Conservation (phyloP, 2,888 invertebrate genomes). For the Molanna angustata region DNA sequence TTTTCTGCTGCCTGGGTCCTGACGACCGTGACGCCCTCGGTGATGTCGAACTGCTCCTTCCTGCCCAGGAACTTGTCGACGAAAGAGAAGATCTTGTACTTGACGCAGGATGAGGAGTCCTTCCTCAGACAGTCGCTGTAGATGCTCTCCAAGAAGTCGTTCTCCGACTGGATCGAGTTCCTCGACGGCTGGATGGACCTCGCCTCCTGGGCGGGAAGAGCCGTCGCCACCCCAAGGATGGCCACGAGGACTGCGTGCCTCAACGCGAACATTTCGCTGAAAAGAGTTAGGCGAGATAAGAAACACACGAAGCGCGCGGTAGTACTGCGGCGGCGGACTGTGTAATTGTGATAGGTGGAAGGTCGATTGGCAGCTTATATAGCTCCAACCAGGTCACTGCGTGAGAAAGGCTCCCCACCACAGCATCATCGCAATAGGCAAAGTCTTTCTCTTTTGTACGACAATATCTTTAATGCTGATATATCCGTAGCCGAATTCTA, state of each 20-base stretch:
- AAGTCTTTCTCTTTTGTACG: constrained; percentile 27
- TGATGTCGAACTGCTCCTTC: constrained; percentile 75
- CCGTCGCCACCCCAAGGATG: constrained; percentile 52
- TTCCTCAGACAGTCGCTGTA: constrained; percentile 77
- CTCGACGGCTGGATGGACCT: constrained; percentile 49
- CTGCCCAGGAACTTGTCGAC: constrained; percentile 81
- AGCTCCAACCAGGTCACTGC: constrained; percentile 27
- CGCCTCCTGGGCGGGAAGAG: constrained; percentile 70
- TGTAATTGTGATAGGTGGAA: constrained; percentile 18
- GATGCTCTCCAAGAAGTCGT: constrained; percentile 75
- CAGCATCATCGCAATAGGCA: constrained; percentile 9
- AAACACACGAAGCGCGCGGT: constrained; percentile 4
- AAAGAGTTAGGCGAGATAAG: neutral
- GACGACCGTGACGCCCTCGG: constrained; percentile 81
- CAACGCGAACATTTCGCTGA: constrained; percentile 24
- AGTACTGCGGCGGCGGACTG: constrained; percentile 21
- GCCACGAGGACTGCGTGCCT: constrained; percentile 36
- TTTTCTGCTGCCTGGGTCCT: constrained; percentile 66
- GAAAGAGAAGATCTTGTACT: constrained; percentile 82
- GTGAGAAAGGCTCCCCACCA: constrained; percentile 24
- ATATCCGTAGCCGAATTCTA: constrained; percentile 18
- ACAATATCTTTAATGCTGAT: neutral
- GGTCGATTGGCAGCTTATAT: constrained; percentile 26
- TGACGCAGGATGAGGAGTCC: constrained; percentile 81
- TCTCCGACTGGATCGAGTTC: constrained; percentile 65